Evolutionary conservation across 2,113 vertebrate genomes (phyloP).

Genomic region (Phocoena sinus): DNA sequence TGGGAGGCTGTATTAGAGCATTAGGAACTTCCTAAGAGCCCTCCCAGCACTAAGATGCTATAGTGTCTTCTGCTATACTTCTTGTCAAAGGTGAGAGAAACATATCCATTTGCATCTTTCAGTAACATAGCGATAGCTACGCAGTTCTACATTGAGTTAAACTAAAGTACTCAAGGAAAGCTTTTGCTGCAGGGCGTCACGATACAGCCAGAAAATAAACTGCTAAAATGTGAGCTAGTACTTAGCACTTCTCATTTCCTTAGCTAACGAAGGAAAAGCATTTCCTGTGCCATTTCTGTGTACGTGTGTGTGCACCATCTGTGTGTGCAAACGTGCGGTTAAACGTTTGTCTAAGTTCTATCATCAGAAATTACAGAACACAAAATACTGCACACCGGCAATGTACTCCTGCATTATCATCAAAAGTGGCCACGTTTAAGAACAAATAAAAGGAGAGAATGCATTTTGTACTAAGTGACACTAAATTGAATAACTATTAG

Average conservation of each 20-base stretch:
- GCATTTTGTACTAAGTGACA: not conserved
- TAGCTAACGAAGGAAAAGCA: not conserved
- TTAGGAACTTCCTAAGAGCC: not conserved
- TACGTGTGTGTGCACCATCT: rapidly evolving
- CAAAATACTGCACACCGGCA: not conserved
- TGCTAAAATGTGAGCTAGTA: not conserved
- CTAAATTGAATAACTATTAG: not conserved
- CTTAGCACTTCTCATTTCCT: not conserved
- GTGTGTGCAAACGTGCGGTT: no score
- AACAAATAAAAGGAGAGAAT: not conserved
- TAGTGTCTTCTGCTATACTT: not conserved
- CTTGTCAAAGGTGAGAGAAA: not conserved
- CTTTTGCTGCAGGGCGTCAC: not conserved
- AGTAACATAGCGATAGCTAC: not conserved
- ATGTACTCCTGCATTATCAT: not conserved
- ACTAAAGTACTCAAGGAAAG: not conserved
- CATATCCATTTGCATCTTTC: not conserved
- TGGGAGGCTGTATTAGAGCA: not conserved
- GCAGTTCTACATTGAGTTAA: not conserved
- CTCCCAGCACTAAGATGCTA: not conserved
- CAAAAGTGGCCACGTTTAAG: not conserved
- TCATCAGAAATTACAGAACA: not conserved
- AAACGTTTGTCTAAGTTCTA: not conserved
- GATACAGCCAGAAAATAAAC: not conserved
- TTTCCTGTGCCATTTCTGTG: not conserved